Percentiles rank a stretch among this genome's conserved stretches.
Evolutionary conservation across 2,888 invertebrate species (phyloP).

Genomic region (Gari tellinella): DNA sequence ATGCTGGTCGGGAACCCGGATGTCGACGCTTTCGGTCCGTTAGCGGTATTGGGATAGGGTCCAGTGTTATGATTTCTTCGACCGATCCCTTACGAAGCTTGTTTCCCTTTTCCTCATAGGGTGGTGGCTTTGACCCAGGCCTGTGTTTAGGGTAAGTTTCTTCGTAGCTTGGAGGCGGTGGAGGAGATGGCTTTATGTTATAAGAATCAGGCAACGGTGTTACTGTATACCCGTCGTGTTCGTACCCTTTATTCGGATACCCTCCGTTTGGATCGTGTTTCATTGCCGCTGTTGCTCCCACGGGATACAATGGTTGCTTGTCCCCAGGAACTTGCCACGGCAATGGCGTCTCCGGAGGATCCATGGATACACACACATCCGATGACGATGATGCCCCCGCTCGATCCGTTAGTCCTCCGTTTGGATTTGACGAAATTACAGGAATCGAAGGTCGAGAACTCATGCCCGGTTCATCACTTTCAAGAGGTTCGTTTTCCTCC

Average conservation of each 20-base stretch:
- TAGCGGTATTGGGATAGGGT: slow-evolving; percentile 15
- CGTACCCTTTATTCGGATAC: slow-evolving; percentile 43
- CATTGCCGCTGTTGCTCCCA: slow-evolving; percentile 7
- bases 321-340: slow-evolving; percentile 67
- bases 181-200: slow-evolving; percentile 5
- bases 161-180: slow-evolving; percentile 45
- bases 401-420: slow-evolving; percentile 20
- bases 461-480: slow-evolving; percentile 16
- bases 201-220: slow-evolving; percentile 18
- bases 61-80: slow-evolving; percentile 60
- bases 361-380: slow-evolving; percentile 56
- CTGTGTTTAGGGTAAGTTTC: slow-evolving; percentile 37
- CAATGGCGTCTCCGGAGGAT: slow-evolving; percentile 50
- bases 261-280: background rate
- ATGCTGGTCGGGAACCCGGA: slow-evolving; percentile 27
- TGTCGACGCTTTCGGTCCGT: slow-evolving; percentile 47
- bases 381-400: slow-evolving; percentile 53
- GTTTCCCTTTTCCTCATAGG: slow-evolving; percentile 50
- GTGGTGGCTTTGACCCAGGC: slow-evolving; percentile 59
- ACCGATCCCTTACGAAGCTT: slow-evolving; percentile 45
- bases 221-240: slow-evolving; percentile 18
- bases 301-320: slow-evolving; percentile 20
- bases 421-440: slow-evolving; percentile 21
- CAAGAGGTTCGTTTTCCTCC: slow-evolving; percentile 35
- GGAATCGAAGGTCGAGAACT: slow-evolving; percentile 25